These are phyloP conservation scores for Sphecodes monilicornis DNA, from an alignment of 2,888 invertebrate genomes.

Conservation along the genomic window DNA sequence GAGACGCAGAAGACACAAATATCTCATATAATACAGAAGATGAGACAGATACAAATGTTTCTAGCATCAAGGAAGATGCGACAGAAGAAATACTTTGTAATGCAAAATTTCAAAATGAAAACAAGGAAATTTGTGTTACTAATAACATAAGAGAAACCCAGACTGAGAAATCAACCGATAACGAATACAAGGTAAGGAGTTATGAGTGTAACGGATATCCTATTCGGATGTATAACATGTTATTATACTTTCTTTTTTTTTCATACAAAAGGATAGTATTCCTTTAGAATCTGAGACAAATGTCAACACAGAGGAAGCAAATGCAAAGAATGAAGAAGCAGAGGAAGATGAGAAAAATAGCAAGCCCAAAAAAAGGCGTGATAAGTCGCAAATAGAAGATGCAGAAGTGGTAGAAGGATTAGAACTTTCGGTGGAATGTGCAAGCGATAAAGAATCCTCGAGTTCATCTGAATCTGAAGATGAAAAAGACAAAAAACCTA, in stretches of 20 bases:
- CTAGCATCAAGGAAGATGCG: constrained; percentile 25
- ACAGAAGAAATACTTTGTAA: neutral
- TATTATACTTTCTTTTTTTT: neutral
- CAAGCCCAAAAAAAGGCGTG: constrained; percentile 52
- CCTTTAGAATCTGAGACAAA: constrained; percentile 22
- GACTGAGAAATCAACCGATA: neutral
- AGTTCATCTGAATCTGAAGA: constrained; percentile 74
- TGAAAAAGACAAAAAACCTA: constrained; percentile 69
- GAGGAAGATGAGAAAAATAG: constrained; percentile 31
- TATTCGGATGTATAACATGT: neutral
- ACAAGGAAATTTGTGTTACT: constrained; percentile 1
- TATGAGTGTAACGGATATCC: neutral
- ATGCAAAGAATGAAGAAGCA: constrained; percentile 26
- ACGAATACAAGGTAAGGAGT: constrained; percentile 39
- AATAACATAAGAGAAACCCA: neutral
- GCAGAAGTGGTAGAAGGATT: constrained; percentile 79
- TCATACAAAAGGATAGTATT: neutral
- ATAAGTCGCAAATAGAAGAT: constrained; percentile 51
- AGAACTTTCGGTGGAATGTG: constrained; percentile 81
- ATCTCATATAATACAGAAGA: constrained; percentile 9
- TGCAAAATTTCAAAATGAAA: neutral
- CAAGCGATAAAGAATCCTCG: constrained; percentile 80
- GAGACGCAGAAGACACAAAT: constrained; percentile 16
- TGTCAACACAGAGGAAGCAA: constrained; percentile 29
- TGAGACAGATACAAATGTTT: constrained; percentile 14